phyloP scores from a whole-genome alignment of 2,888 invertebrate species.

The Glyphotaelius pellucidus region DNA sequence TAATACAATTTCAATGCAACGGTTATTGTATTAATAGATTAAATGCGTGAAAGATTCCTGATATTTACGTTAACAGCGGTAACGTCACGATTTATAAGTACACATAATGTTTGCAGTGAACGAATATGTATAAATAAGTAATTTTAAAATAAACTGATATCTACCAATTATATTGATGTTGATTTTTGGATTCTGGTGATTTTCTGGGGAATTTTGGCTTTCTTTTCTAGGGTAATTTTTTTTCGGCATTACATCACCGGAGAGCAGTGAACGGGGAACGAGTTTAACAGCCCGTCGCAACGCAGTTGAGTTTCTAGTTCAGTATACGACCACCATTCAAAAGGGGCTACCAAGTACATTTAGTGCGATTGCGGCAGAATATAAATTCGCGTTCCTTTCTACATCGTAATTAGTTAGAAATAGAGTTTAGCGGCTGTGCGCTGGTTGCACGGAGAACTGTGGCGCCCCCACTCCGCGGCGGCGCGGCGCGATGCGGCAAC shows the following conservation, averaged over 20 bases:
- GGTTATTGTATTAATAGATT: too few relatives aligned
- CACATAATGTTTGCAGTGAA: too few relatives aligned
- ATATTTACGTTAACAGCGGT: too few relatives aligned
- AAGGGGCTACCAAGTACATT: not conserved
- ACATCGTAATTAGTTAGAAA: not conserved
- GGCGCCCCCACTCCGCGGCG: slow-evolving; percentile 35
- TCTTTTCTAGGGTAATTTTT: not conserved
- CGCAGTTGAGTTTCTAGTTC: not conserved
- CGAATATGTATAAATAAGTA: too few relatives aligned
- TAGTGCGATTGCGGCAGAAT: not conserved
- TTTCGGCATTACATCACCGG: slow-evolving; percentile 29
- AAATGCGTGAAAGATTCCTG: too few relatives aligned
- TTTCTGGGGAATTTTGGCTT: not conserved
- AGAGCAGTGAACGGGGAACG: slow-evolving; percentile 57
- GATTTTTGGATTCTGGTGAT: not conserved
- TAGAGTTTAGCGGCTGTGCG: not conserved
- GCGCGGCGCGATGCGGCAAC: not conserved
- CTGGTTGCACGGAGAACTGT: slow-evolving; percentile 12
- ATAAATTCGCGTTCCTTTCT: not conserved
- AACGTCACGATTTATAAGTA: too few relatives aligned
- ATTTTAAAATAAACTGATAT: too few relatives aligned
- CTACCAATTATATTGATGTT: too few relatives aligned
- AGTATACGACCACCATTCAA: not conserved
- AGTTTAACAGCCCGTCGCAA: slow-evolving; percentile 18
- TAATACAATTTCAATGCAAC: too few relatives aligned